phyloP scores from a whole-genome alignment of 2,888 invertebrate genomes.

The Phyllotreta striolata region DNA sequence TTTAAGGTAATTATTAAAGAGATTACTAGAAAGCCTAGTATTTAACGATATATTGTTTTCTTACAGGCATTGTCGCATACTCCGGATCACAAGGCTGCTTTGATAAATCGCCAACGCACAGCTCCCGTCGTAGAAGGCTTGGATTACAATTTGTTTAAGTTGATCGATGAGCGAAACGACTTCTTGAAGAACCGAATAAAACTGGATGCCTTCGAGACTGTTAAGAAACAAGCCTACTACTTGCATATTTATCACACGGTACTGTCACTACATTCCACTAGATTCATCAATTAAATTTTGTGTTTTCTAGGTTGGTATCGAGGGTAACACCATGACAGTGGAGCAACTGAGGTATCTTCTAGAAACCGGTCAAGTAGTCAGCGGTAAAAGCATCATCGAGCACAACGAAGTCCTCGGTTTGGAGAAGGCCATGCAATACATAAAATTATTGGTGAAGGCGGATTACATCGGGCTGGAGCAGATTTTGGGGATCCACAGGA shows the following conservation, averaged over 20 bases:
- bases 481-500: slow-evolving; percentile 89
- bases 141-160: slow-evolving; percentile 79
- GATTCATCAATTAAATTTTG: slow-evolving; percentile 20
- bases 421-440: slow-evolving; percentile 94
- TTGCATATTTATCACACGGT: slow-evolving; percentile 95
- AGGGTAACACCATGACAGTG: slow-evolving; percentile 96
- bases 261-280: slow-evolving; percentile 30
- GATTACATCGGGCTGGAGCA: slow-evolving; percentile 83
- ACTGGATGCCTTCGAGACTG: slow-evolving; percentile 81
- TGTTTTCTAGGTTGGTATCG: slow-evolving; percentile 76
- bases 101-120: slow-evolving; percentile 83
- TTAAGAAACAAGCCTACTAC: slow-evolving; percentile 95
- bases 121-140: slow-evolving; percentile 88
- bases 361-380: slow-evolving; percentile 87
- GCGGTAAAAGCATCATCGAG: slow-evolving; percentile 92
- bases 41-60: background rate
- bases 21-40: slow-evolving; percentile 6
- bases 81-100: slow-evolving; percentile 82
- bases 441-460: slow-evolving; percentile 80
- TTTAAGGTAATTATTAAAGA: slow-evolving; percentile 66
- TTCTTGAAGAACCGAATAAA: slow-evolving; percentile 79
- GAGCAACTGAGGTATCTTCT: slow-evolving; percentile 90
- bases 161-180: slow-evolving; percentile 86
- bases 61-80: slow-evolving; percentile 76
- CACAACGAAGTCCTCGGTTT: slow-evolving; percentile 96